Conservation (phyloP, 2,797 vertebrate species). For the Buphagus erythrorhynchus region DNA sequence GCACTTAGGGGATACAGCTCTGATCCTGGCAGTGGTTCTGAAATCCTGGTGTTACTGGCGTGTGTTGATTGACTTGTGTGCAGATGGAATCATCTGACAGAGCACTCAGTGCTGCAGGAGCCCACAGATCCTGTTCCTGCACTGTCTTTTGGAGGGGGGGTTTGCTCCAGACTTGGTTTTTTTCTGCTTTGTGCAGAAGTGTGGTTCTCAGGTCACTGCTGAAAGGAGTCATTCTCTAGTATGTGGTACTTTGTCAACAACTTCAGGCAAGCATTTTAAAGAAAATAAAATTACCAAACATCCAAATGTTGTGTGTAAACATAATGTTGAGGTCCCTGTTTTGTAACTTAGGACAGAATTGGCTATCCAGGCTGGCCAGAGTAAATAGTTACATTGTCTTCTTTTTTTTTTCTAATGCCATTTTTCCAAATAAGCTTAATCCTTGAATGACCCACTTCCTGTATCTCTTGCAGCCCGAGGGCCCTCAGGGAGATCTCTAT, state of each 20-base stretch:
- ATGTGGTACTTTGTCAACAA: background rate
- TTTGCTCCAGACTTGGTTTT: background rate
- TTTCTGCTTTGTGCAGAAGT: background rate
- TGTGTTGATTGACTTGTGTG: background rate
- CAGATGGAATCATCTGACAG: background rate
- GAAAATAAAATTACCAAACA: background rate
- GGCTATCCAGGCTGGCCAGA: background rate
- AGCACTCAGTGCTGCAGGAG: background rate
- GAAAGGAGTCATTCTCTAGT: background rate
- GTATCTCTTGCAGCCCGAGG: conserved; percentile 40
- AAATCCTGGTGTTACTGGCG: background rate
- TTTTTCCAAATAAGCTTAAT: conserved; percentile 54
- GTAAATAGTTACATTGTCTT: conserved; percentile 49
- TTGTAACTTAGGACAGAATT: background rate
- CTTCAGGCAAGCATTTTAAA: background rate
- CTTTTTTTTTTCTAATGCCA: background rate
- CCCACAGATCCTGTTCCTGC: background rate
- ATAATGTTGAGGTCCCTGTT: background rate
- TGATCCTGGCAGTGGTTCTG: background rate
- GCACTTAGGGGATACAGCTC: background rate
- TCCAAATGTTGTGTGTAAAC: background rate
- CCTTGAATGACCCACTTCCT: conserved; percentile 45
- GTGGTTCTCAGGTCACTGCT: background rate
- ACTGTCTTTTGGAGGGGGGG: accelerated
- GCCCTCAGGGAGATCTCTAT: conserved; percentile 26